Base-by-base conservation (phyloP, 2,888 invertebrate genomes). In the Julus scandinavius region DNA sequence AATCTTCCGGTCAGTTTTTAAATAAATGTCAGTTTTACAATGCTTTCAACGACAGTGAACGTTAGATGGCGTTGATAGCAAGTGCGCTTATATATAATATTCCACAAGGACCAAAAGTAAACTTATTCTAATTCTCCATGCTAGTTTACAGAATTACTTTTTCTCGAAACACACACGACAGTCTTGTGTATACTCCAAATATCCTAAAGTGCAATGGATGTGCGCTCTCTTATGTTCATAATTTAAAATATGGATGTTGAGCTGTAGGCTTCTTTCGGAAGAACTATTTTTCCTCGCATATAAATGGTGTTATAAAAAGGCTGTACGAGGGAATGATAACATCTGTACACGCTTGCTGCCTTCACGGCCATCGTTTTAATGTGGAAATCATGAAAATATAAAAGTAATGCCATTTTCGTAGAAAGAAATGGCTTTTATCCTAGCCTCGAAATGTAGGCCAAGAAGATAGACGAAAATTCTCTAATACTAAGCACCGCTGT, bases 251-350 rank as follows among this genome's bases (percentile, higher is more conserved):
- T 72, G 72, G 72, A 72, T 72, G 72, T 72, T 72, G 20, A 29
- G 72, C 72, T 72, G 72, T 17, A 72, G 72, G 72, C 72, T 72
- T 20, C 72, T 72, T 72, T 29, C 29, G 29, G n/a, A 29, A 72
- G n/a, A 72, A 72, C 72, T 54, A 54, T 72, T 72, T 72, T 72
- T 72, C 72, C 72, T 72, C 72, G 72, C 72, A 72, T 72, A 72
- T 72, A 72, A 72, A 72, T 72, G 72, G 29, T 72, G 72, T 72
- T 72, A 72, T 72, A 72, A 72, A 72, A 29, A 29, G 72, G 20
- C 72, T 54, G 58, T 72, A 7, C 72, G 72, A 72, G 72, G 72
- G 72, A 72, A 72, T 72, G 72, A 72, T 72, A 72, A 29, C 72
- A 72, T 72, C 72, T 72, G n/a, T 29, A 29, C 72, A 72, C 72